These are phyloP conservation scores for Euspilapteryx auroguttella DNA, from an alignment of 2,888 invertebrate genomes.

Conservation along the genomic window DNA sequence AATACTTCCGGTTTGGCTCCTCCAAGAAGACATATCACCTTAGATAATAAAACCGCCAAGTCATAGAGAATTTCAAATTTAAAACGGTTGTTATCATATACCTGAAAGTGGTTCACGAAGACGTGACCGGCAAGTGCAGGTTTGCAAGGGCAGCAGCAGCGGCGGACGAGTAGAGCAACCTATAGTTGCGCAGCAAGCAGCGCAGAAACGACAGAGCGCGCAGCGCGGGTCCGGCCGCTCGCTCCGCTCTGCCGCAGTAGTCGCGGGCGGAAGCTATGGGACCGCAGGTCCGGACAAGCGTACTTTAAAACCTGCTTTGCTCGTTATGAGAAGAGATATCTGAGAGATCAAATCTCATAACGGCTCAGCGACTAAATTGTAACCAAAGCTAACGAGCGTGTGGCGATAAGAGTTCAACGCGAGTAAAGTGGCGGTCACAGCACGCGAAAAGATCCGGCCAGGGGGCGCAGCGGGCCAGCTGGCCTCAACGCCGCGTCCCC, in stretches of 20 bases:
- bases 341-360: constrained; percentile 9
- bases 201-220: constrained; percentile 10
- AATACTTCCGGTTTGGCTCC: constrained; percentile 12
- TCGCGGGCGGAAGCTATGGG: constrained; percentile 1
- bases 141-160: too few species aligned
- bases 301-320: constrained; percentile 15
- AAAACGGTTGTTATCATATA: too few species aligned
- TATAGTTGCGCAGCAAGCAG: constrained; percentile 12
- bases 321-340: constrained; percentile 2
- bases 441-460: constrained; percentile 32
- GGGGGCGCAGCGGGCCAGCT: constrained; percentile 48
- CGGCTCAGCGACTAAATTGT: constrained; percentile 17
- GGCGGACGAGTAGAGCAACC: too few species aligned
- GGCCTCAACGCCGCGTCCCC: constrained; percentile 37
- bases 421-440: constrained; percentile 35
- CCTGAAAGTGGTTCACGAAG: too few species aligned
- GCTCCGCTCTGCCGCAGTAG: constrained; percentile 8
- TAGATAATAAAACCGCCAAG: constrained; percentile 15
- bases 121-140: too few species aligned
- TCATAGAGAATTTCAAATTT: neutral
- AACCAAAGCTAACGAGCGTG: constrained; percentile 2
- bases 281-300: constrained; percentile 7
- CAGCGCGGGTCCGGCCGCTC: constrained; percentile 8
- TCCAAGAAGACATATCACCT: constrained; percentile 3
- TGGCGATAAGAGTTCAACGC: constrained; percentile 17